These are phyloP conservation scores for Thunnus maccoyii DNA, from an alignment of 2,113 vertebrate genomes.

Conservation along the genomic window DNA sequence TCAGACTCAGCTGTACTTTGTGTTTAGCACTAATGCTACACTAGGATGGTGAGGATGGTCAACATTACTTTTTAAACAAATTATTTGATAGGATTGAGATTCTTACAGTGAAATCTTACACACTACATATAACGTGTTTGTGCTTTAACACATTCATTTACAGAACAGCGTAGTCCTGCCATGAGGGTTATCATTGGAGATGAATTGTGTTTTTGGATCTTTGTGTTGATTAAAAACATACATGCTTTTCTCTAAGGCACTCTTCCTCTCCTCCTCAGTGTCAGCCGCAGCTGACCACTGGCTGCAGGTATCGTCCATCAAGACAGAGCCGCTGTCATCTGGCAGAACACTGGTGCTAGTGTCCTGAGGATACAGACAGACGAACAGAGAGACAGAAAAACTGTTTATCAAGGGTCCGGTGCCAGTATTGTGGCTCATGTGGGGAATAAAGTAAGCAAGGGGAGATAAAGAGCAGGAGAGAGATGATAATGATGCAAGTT, in stretches of 20 bases:
- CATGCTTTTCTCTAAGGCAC: constrained; percentile 94
- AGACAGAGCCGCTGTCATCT: constrained; percentile 78
- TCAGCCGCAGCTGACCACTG: constrained; percentile 84
- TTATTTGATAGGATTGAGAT: background rate
- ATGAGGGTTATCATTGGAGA: background rate
- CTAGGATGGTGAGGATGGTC: too few species aligned
- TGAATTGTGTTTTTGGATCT: constrained; percentile 1
- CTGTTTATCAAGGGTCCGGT: constrained; percentile 52
- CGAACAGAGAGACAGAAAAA: constrained; percentile 33
- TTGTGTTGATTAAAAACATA: constrained; percentile 76
- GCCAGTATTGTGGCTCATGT: constrained; percentile 28
- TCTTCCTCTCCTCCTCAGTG: constrained; percentile 88
- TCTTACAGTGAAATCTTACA: background rate
- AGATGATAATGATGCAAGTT: constrained; percentile 72
- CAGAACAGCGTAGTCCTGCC: background rate
- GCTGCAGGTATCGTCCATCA: constrained; percentile 87
- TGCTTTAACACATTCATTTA: background rate
- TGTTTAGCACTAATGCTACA: too few species aligned
- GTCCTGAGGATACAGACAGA: constrained; percentile 55
- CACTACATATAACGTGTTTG: background rate
- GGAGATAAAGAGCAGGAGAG: constrained; percentile 60
- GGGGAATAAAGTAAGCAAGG: constrained; percentile 53
- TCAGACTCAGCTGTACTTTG: background rate
- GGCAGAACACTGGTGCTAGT: constrained; percentile 74
- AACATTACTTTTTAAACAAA: too few species aligned